Percentiles rank a stretch among this genome's conserved stretches.
Evolutionary conservation across 2,113 vertebrate species (phyloP).

Genomic region (Chlorodrepanis virens): DNA sequence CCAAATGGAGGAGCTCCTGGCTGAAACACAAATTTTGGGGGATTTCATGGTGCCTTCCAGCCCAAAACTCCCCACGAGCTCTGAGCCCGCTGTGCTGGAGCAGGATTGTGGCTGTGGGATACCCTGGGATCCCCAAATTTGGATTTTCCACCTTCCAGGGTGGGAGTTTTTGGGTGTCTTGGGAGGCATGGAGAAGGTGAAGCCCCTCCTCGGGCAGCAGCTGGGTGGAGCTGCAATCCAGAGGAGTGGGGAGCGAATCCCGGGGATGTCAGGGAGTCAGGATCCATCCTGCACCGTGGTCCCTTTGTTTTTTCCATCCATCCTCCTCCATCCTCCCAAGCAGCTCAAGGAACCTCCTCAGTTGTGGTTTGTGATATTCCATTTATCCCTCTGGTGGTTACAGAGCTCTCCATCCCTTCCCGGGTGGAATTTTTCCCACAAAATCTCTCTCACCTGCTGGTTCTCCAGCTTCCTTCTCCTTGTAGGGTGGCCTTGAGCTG

Average conservation of each 20-base stretch:
- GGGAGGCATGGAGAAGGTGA: fast-evolving
- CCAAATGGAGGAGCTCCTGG: background rate
- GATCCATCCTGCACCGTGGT: fast-evolving
- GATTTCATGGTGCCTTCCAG: background rate
- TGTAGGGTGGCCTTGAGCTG: background rate
- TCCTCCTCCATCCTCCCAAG: background rate
- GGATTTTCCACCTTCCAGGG: background rate
- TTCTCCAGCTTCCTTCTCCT: background rate
- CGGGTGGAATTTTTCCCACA: background rate
- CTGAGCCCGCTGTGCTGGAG: fast-evolving
- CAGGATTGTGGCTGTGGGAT: fast-evolving
- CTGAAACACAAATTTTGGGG: background rate
- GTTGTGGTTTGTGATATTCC: too few species aligned
- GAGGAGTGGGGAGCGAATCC: background rate
- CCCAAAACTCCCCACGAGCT: background rate
- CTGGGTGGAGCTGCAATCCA: background rate
- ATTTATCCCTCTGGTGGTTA: background rate
- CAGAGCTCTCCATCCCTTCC: fast-evolving
- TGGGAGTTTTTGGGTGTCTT: background rate
- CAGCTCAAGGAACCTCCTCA: background rate
- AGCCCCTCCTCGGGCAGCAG: background rate
- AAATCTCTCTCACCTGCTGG: background rate
- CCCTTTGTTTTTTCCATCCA: background rate
- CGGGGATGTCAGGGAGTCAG: background rate
- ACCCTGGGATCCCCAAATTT: fast-evolving